These are phyloP conservation scores for Dolomedes plantarius DNA, from an alignment of 2,888 invertebrate species.

Conservation along the genomic window DNA sequence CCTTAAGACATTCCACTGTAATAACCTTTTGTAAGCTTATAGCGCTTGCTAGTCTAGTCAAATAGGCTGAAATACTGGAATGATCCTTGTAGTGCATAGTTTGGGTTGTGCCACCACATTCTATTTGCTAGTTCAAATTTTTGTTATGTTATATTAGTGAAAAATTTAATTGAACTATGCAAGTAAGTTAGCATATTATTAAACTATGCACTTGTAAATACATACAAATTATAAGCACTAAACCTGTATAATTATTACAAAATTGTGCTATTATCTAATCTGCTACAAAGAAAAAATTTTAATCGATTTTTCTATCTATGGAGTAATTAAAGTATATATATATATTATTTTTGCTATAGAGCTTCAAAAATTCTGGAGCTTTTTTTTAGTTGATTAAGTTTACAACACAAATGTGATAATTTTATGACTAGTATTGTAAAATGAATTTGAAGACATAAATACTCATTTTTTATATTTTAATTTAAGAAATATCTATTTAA, in stretches of 20 bases:
- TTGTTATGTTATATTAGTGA: constrained; percentile 47
- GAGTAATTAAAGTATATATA: background rate
- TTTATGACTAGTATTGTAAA: constrained; percentile 10
- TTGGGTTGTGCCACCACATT: constrained; percentile 56
- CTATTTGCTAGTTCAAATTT: constrained; percentile 25
- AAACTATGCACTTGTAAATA: constrained; percentile 31
- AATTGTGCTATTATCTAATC: background rate
- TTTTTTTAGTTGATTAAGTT: constrained; percentile 27
- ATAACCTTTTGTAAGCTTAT: constrained; percentile 46
- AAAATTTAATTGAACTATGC: constrained; percentile 43
- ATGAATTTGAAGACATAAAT: background rate
- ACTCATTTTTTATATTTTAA: constrained; percentile 3
- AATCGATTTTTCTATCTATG: constrained; percentile 16
- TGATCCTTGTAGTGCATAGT: constrained; percentile 41
- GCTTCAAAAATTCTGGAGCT: constrained; percentile 49
- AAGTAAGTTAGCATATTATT: constrained; percentile 41
- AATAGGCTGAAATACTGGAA: constrained; percentile 53
- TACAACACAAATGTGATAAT: constrained; percentile 23
- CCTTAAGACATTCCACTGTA: constrained; percentile 68
- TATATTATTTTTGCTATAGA: constrained; percentile 17
- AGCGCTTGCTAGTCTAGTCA: constrained; percentile 70
- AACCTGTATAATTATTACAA: background rate
- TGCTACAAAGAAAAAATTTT: background rate
- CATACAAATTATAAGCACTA: constrained; percentile 1
- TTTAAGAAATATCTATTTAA: background rate